phyloP scores from a whole-genome alignment of 2,888 invertebrate species.

The Schrankia costaestrigalis region DNA sequence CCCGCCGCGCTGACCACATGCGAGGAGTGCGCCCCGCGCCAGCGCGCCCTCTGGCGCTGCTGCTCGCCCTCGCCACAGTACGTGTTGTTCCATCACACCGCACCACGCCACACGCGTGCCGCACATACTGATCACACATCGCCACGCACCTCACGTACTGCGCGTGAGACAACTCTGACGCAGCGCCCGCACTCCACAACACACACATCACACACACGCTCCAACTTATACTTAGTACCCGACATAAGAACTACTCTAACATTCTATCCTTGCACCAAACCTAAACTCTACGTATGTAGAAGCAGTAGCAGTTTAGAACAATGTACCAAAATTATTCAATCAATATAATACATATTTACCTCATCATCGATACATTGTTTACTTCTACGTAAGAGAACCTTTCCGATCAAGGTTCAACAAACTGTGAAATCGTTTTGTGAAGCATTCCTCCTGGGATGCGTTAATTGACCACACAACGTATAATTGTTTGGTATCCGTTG shows the following conservation, averaged over 20 bases:
- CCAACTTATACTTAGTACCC: neutral
- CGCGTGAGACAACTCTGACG: neutral
- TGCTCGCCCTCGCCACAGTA: conserved; percentile 67
- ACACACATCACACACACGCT: neutral
- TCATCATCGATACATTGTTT: no score
- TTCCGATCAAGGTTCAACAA: no score
- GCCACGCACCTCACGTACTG: conserved; percentile 24
- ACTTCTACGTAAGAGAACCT: no score
- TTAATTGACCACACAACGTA: no score
- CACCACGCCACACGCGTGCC: conserved; percentile 27
- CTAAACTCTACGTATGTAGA: neutral
- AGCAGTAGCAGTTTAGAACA: no score
- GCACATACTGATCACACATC: conserved; percentile 26
- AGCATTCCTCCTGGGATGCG: no score
- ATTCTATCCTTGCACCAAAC: neutral
- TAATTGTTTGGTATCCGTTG: no score
- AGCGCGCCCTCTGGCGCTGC: conserved; percentile 66
- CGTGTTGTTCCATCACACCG: no score
- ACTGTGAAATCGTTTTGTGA: no score
- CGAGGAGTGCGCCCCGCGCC: conserved; percentile 62
- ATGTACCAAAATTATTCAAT: no score
- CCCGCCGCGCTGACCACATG: conserved; percentile 65
- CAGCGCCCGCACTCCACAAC: conserved; percentile 81
- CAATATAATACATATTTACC: no score
- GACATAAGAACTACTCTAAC: neutral